phyloP scores from a whole-genome alignment of 2,888 invertebrate species.

The Hirudinaria manillensis region DNA sequence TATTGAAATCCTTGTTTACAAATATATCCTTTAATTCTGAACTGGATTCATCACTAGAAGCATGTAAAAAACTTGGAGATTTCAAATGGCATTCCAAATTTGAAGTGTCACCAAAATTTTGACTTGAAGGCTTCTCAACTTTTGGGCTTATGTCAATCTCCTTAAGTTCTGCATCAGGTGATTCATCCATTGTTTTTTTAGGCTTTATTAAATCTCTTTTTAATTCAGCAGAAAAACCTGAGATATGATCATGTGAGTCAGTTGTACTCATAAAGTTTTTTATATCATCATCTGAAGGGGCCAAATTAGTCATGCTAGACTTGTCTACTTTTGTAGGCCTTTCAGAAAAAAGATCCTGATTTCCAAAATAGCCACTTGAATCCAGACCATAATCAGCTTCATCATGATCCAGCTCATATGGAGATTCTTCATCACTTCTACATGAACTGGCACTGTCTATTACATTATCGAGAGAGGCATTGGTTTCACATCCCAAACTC shows the following conservation, averaged over 20 bases:
- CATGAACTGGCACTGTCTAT: slow-evolving; percentile 37
- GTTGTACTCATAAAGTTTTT: slow-evolving; percentile 17
- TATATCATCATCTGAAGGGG: slow-evolving; percentile 25
- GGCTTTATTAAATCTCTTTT: neutral
- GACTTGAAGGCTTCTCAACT: neutral
- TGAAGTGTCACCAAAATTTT: neutral
- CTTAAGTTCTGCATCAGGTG: too few species aligned
- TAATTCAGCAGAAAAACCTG: slow-evolving; percentile 1
- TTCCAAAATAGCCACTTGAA: slow-evolving; percentile 15
- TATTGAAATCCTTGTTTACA: neutral
- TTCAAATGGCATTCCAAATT: neutral
- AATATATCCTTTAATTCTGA: slow-evolving; percentile 1
- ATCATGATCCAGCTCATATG: slow-evolving; percentile 6
- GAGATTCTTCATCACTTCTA: slow-evolving; percentile 36
- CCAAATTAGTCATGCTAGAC: slow-evolving; percentile 5
- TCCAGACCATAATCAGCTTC: slow-evolving; percentile 8
- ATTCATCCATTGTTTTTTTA: too few species aligned
- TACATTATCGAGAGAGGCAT: slow-evolving; percentile 25
- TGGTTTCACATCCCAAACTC: slow-evolving; percentile 30
- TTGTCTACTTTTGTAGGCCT: neutral
- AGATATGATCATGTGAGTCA: neutral
- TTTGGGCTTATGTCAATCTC: slow-evolving; percentile 2
- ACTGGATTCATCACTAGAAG: neutral
- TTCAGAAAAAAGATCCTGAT: neutral
- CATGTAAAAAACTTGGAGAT: neutral